Percentiles rank a stretch among this genome's conserved stretches.
Evolutionary conservation across 2,113 vertebrate genomes (phyloP).

Genomic region (Oncorhynchus gorbuscha): DNA sequence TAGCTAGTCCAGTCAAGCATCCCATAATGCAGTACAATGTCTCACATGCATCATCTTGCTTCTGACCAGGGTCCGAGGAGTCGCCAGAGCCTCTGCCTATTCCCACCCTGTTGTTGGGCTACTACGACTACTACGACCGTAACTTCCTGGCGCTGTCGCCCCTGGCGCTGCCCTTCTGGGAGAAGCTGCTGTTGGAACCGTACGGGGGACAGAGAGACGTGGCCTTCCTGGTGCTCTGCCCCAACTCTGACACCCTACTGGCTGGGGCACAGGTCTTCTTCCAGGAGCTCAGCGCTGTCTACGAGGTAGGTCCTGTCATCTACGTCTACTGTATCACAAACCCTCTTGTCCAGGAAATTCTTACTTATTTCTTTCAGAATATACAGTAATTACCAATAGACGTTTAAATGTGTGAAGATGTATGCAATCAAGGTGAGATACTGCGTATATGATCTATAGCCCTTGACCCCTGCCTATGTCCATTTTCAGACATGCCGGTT

Average conservation of each 20-base stretch:
- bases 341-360: not conserved
- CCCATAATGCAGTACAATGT: no score
- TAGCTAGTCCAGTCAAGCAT: no score
- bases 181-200: constrained; percentile 92
- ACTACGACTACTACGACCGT: constrained; percentile 94
- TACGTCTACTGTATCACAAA: not conserved
- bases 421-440: no score
- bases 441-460: not conserved
- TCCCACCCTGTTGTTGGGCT: constrained; percentile 90
- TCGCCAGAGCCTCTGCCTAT: constrained; percentile 95
- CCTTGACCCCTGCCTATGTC: constrained; percentile 17
- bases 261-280: constrained; percentile 91
- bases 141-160: constrained; percentile 96
- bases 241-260: constrained; percentile 89
- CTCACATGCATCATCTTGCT: not conserved
- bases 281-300: constrained; percentile 95
- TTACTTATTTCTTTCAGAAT: no score
- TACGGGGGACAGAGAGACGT: constrained; percentile 93
- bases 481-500: constrained; percentile 86
- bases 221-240: constrained; percentile 95
- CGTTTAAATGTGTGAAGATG: no score
- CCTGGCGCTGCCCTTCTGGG: constrained; percentile 94
- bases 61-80: constrained; percentile 85
- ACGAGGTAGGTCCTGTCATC: constrained; percentile 79
- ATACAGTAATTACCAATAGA: not conserved